Base-by-base conservation (phyloP, 2,888 invertebrate genomes). In the Griposia aprilina region DNA sequence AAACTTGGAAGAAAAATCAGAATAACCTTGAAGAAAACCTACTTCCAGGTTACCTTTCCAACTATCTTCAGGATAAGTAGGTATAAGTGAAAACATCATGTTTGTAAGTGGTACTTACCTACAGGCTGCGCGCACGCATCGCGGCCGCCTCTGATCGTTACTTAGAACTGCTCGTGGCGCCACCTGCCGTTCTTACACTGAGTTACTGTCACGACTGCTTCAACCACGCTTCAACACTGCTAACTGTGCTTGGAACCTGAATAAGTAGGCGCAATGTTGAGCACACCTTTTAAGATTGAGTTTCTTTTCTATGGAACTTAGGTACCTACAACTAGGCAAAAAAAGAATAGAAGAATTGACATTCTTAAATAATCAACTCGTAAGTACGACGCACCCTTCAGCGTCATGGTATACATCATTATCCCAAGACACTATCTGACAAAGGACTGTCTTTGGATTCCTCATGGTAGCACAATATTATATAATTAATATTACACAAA, bases 61-160 rank as follows among this genome's bases (percentile, higher is more conserved):
- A 26, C 17, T 20, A 68, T n/a, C 20, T 50, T 11, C 50, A 63
- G 60, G n/a, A 10, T 36, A 50, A 41, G 20, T 80, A 30, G 1
- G 48, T 48, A 15, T 5, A 48, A 78, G 68, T 86, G 75, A 83
- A 84, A 83, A 71, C 60, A 79, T 52, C 60, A 62, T 83, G 67
- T 41, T 62, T 60, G 55, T 86, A 76, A 84, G 73, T 68, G 45
- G 70, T 67, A 85, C 81, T 72, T 75, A 81, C 6, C 6, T 41
- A 7, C 23, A 41, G 23, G 59, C 30, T 76, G 84, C 87, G 87
- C 84, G n/a, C 84, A 79, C 86, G 83, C 84, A 84, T 86, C 63
- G 63, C 72, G 20, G 67, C 74, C 45, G 63, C 60, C 57, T 67
- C 52, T 74, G 76, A 76, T 86, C 76, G 67, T 71, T 86, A 79